Base-by-base conservation (phyloP, 2,113 vertebrate genomes). In the Syngnathus floridae region DNA sequence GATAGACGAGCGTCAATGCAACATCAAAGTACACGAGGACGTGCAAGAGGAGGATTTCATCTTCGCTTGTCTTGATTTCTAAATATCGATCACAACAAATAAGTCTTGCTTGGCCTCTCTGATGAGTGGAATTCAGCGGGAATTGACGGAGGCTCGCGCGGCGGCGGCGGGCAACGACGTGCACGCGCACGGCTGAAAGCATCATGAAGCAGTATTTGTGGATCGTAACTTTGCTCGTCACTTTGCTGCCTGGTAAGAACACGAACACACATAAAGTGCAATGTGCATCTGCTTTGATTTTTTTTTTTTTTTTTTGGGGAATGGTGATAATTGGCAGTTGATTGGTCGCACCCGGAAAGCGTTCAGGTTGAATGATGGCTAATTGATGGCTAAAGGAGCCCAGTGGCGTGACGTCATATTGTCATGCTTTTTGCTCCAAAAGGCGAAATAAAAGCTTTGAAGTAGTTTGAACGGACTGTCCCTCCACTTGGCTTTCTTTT, bases 151-250 rank as follows among this genome's bases (percentile, higher is more conserved):
- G 54, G 54, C 26, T 26, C 26, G 22, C 54, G 1, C 26, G 26
- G 54, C 12, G 13, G 26, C 12, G 54, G 54, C 22, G 22, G 26
- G 4, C 87, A 77, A 83, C 67, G 82, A 85, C 77, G 78, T 86
- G 80, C 80, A 70, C 67, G 83, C 84, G 82, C 87, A 74, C 80
- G 75, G 79, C 80, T 89, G 75, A 89, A 89, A 56, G 26, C 54
- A 56, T 77, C 89, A 92, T 92, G 91, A 66, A 85, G 67, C 70
- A 85, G 66, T 77, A 84, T 70, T 66, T 91, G 81, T 89, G 89
- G 89, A 86, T 90, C 82, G 49, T 92, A 88, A 90, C 88, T 88
- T 88, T 92, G 82, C 79, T 86, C 46, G 73, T 92, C 86, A 81
- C 85, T 86, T 76, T 90, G 62, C 83, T 82, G 82, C 82, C 80